Evolutionary conservation across 2,797 vertebrate species (phyloP), one percentile per base, ranked within the genome.

Genomic region (Gymnothorax javanicus): DNA sequence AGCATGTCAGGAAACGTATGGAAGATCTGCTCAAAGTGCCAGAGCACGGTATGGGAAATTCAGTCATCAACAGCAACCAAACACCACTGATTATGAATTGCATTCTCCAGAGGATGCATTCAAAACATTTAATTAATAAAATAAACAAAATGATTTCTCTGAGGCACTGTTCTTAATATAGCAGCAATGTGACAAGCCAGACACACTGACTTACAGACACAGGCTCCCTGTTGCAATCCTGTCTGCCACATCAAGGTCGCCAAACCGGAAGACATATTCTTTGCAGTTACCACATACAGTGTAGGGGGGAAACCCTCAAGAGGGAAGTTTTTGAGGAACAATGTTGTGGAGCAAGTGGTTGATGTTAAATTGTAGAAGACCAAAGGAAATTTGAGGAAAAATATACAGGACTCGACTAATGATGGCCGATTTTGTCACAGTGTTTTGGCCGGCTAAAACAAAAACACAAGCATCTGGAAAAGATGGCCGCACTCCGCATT

Each of bases 1-100:
- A 89, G 88, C 90, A 92, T 92, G 90, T 91, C 87, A 87, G 92
- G 92, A 89, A 91, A 87, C 90, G 88, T 92, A 89, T 92, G 83
- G 88, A 86, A 89, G 89, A 87, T 85, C 84, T 54, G 90, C 92
- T 91, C 89, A 85, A 87, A n/a, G 81, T 73, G 81, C 89, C 88
- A 87, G 67, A 77, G 86, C 86, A 83, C 86, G 71, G 87, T 90
- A 90, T 92, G 92, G 91, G 89, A 87, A 87, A 20, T 9, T 81
- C 52, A 56, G 6, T 23, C 9, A 8, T 17, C 77, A n/a, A 23
- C 7, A n/a, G 77, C 15, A n/a, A 56, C 77, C 52, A 56, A 54
- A 54, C 56, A 81, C 20, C 73, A 20, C 73, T 1, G 11, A n/a
- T 56, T 23, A 81, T 56, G 20, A 56, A 56, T 20, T 17, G 20